Base-by-base conservation (phyloP, 2,888 invertebrate species). In the Drosophila nr. perissopoda region DNA sequence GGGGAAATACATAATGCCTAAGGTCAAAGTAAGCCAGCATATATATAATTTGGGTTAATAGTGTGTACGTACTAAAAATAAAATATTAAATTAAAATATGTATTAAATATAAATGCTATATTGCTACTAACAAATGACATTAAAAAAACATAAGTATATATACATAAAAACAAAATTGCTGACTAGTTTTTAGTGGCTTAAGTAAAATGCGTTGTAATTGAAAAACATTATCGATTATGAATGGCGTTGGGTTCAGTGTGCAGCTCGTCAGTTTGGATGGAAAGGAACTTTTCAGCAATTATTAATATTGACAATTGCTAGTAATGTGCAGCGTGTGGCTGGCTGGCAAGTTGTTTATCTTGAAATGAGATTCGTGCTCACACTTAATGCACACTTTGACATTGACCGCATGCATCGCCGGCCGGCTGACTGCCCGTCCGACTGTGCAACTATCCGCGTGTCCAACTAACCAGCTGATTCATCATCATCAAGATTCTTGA, bases 261-360 rank as follows among this genome's bases (percentile, higher is more conserved):
- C 62, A n/a, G 8, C 16, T 11, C 29, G 29, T 21, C n/a, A 34
- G 64, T 31, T n/a, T 64, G 25, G 58, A 36, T 75, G 64, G 36
- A 53, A 65, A 78, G 78, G 87, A 82, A 84, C 81, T 75, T 69
- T 72, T 49, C 51, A 64, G 71, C 78, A 74, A 82, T 79, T 79
- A 79, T 69, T 77, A 79, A 67, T 71, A 75, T 82, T 82, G 80
- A 75, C 80, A 85, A 83, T 84, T 82, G 76, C 77, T 68, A 73
- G 78, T 80, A 85, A 80, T 87, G 73, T 73, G 74, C 70, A 78
- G 48, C 83, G 62, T 82, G 77, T 72, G 82, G 78, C 45, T 40
- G 40, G 33, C 66, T 76, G 70, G 60, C 82, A 83, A 89, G 89
- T 83, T 74, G 91, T 91, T 91, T 87, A 76, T 91, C 91, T 91